phyloP scores from a whole-genome alignment of 2,888 invertebrate species.

The Lucinisca nassula region DNA sequence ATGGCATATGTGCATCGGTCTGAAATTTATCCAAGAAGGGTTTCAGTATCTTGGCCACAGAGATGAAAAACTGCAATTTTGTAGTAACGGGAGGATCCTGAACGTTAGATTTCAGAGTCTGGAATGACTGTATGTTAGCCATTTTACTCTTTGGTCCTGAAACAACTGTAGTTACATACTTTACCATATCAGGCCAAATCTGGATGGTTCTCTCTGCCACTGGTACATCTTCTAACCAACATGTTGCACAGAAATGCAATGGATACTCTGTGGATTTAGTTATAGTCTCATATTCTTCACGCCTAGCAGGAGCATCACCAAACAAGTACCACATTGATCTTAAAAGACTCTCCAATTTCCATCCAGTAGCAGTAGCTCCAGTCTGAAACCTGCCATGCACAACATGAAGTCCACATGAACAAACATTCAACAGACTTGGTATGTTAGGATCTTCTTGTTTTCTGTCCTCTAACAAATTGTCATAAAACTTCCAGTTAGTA shows the following conservation, averaged over 20 bases:
- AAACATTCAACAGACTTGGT: constrained; percentile 31
- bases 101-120: background rate
- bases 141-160: background rate
- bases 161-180: background rate
- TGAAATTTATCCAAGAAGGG: constrained; percentile 25
- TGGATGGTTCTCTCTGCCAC: too few species aligned
- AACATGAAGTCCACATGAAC: too few species aligned
- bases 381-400: too few species aligned
- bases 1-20: constrained; percentile 16
- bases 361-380: too few species aligned
- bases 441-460: constrained; percentile 29
- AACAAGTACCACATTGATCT: too few species aligned
- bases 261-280: too few species aligned
- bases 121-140: background rate
- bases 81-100: background rate
- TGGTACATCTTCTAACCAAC: too few species aligned
- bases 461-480: constrained; percentile 29
- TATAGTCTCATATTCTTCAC: too few species aligned
- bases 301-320: too few species aligned
- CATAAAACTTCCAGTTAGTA: constrained; percentile 56
- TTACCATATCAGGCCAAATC: too few species aligned
- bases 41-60: constrained; percentile 4
- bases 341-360: too few species aligned
- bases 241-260: too few species aligned
- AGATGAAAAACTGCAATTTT: constrained; percentile 28